phyloP scores from a whole-genome alignment of 1,140 invertebrate species.

The Chrysopa pallens region DNA sequence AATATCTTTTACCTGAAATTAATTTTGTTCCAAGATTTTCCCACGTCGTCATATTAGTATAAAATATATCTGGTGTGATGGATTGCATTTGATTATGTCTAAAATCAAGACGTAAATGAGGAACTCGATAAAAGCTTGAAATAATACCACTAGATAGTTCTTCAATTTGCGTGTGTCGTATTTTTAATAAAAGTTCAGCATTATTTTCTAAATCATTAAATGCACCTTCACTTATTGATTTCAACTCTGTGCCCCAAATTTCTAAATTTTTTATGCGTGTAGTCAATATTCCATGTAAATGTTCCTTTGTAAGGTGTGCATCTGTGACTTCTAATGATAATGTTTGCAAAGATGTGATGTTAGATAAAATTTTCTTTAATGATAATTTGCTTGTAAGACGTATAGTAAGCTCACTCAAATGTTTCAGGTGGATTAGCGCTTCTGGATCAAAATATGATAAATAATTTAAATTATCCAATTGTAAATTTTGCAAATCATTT shows the following conservation, averaged over 20 bases:
- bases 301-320: constrained; percentile 37
- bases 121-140: constrained; percentile 50
- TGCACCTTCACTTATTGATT: constrained; percentile 47
- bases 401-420: constrained; percentile 35
- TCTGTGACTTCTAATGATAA: constrained; percentile 37
- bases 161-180: constrained; percentile 53
- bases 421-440: constrained; percentile 37
- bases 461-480: constrained; percentile 33
- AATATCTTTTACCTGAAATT: constrained; percentile 47
- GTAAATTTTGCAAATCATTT: constrained; percentile 32
- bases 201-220: constrained; percentile 41
- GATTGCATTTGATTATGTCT: constrained; percentile 63
- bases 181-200: constrained; percentile 53
- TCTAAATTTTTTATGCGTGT: constrained; percentile 61
- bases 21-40: constrained; percentile 65
- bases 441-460: constrained; percentile 44
- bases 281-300: constrained; percentile 49
- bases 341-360: neutral
- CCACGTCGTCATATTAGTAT: constrained; percentile 66
- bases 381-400: constrained; percentile 25
- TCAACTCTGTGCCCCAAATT: constrained; percentile 53
- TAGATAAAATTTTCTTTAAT: neutral
- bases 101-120: constrained; percentile 64
- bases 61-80: constrained; percentile 62
- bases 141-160: constrained; percentile 62